Evolutionary conservation across 2,888 invertebrate species (phyloP), one percentile per base, ranked within the genome.

Genomic region (Lymantria dispar): DNA sequence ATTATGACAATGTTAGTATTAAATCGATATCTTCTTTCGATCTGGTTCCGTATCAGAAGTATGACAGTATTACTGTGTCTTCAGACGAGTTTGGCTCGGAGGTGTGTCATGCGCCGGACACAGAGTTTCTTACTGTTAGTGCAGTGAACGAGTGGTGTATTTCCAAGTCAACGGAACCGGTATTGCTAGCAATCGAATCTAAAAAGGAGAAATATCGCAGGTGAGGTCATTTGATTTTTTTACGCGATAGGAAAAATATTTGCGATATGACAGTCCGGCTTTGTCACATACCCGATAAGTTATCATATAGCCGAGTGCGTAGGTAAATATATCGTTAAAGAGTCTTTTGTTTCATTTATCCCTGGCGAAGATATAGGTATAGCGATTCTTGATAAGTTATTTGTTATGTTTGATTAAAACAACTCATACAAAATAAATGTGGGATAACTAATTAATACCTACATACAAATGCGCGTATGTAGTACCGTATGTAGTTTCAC

Each of bases 151-250:
- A 90, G 72, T 91, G 90, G 88, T 90, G 90, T 77, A 80, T 90
- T 63, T 80, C 87, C 64, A 85, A 87, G 75, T 83, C 87, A 50
- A 68, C 73, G 58, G 84, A 85, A 76, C 85, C 88, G 72, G 80
- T 84, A 72, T 78, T 86, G 68, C 70, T 89, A 68, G 87, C 85
- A 54, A 82, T 85, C 65, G 87, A 90, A 83, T 80, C 87, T 33
- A 91, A 91, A 83, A 89, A 88, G 79, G 91, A 91, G 73, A 92
- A 91, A 78, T 91, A 91, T 83, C 80, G 87, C 80, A 90, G 91
- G 91, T 92, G 80, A 87, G 87, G 70, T 80, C 76, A 79, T 72
- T 80, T 71, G 59, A 71, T 73, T 74, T 77, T 69, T 64, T 67
- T 63, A 55, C 69, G 70, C 74, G 72, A 76, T 50, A 59, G 57